Evolutionary conservation across 2,113 vertebrate species (phyloP).

Genomic region (Ia io): DNA sequence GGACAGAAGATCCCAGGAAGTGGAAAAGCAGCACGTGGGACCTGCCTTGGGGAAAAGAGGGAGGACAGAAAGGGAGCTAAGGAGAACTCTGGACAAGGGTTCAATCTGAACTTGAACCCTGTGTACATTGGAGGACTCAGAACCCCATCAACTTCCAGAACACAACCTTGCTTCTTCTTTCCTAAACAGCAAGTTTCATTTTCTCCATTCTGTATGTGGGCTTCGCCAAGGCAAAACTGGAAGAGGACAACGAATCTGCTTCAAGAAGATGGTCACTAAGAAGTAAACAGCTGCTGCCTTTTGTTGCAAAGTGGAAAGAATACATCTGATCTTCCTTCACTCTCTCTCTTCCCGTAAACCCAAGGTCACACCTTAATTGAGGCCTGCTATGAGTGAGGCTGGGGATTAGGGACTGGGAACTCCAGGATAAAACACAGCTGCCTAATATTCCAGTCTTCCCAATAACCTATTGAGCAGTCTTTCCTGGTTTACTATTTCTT

Average conservation of each 20-base stretch:
- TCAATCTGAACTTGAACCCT: neutral
- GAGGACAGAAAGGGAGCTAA: neutral
- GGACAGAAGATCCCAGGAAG: neutral
- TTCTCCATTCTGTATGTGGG: neutral
- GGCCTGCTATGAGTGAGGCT: neutral
- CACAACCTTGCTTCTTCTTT: neutral
- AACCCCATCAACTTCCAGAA: neutral
- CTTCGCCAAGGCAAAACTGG: neutral
- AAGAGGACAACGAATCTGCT: neutral
- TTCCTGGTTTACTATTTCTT: neutral
- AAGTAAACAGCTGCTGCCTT: neutral
- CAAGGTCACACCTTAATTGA: neutral
- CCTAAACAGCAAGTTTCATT: neutral
- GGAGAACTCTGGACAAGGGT: neutral
- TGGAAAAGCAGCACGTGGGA: neutral
- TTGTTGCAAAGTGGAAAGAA: neutral
- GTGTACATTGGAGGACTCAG: neutral
- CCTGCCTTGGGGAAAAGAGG: neutral
- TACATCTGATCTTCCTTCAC: neutral
- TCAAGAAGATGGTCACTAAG: neutral
- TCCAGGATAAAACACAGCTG: neutral
- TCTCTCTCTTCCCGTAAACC: neutral
- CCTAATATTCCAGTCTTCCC: neutral
- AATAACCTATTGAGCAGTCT: neutral
- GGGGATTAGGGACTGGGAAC: neutral